Percentiles rank a stretch among this genome's conserved stretches.
Conservation (phyloP, 2,888 invertebrate genomes). For the Megamerina dolium region DNA sequence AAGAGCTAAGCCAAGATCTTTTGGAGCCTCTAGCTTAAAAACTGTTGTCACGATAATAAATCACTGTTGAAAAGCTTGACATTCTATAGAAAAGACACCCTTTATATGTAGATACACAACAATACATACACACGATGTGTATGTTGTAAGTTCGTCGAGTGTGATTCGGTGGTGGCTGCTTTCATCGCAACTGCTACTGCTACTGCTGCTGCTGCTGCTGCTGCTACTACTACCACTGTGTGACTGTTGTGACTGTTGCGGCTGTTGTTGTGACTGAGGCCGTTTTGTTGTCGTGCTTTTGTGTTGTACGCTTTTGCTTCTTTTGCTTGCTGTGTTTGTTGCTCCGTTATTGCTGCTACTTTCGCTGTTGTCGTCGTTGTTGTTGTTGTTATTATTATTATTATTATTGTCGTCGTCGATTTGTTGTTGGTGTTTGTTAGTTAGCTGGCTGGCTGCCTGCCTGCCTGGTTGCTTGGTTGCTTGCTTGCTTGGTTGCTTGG, state of each 20-base stretch:
- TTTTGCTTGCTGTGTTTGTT: slow-evolving; percentile 5
- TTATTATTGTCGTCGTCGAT: too few relatives aligned
- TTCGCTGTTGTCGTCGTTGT: too few relatives aligned
- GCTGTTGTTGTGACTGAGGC: slow-evolving; percentile 5
- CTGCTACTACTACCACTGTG: slow-evolving; percentile 7
- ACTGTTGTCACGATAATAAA: too few relatives aligned
- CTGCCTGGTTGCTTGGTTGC: slow-evolving; percentile 10
- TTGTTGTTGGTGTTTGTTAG: slow-evolving; percentile 6
- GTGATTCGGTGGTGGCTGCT: background rate
- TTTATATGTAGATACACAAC: background rate
- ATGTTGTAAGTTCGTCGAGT: background rate
- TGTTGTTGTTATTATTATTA: too few relatives aligned
- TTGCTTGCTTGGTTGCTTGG: slow-evolving; percentile 1
- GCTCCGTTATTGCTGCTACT: too few relatives aligned
- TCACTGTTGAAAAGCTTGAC: slow-evolving; percentile 4
- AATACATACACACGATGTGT: background rate
- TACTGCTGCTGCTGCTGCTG: slow-evolving; percentile 2
- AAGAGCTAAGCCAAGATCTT: too few relatives aligned
- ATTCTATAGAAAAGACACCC: background rate
- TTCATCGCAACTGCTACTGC: background rate
- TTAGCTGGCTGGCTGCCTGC: slow-evolving; percentile 20
- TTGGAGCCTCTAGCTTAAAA: too few relatives aligned
- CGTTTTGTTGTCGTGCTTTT: slow-evolving; percentile 8
- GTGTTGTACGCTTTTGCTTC: slow-evolving; percentile 5
- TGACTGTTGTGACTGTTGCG: slow-evolving; percentile 3